These are phyloP conservation scores for Fragum fragum DNA, from an alignment of 2,888 invertebrate genomes.

Conservation along the genomic window DNA sequence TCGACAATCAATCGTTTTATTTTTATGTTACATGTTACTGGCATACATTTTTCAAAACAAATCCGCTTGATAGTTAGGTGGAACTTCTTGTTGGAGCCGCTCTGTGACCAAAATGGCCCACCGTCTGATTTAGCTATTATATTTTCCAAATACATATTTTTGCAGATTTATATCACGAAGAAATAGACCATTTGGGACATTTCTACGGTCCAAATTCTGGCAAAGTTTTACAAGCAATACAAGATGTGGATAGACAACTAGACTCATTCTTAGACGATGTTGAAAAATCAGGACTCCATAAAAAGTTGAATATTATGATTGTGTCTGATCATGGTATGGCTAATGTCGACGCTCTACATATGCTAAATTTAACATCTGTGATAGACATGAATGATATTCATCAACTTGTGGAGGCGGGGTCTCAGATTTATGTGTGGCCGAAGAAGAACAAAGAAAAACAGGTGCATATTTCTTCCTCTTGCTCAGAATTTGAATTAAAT, in stretches of 20 bases:
- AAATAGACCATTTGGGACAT: conserved; percentile 71
- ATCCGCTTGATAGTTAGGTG: no score
- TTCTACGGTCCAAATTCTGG: conserved; percentile 66
- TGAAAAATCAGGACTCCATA: conserved; percentile 24
- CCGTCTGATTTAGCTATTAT: no score
- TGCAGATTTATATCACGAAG: conserved; percentile 73
- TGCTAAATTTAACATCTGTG: conserved; percentile 63
- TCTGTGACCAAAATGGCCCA: no score
- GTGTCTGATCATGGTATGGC: conserved; percentile 80
- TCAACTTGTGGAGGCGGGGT: conserved; percentile 64
- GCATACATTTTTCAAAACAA: no score
- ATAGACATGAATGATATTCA: conserved; percentile 60
- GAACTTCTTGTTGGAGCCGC: no score
- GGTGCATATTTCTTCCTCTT: no score
- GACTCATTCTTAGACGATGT: conserved; percentile 62
- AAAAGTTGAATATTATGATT: conserved; percentile 71
- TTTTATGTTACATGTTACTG: no score
- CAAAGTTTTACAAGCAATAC: conserved; percentile 58
- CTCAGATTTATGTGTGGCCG: conserved; percentile 73
- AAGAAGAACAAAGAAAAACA: conserved; percentile 50
- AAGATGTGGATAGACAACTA: conserved; percentile 65
- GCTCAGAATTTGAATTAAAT: no score
- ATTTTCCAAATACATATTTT: no score
- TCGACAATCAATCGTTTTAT: no score
- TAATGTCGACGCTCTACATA: conserved; percentile 56